These are phyloP conservation scores for Mus spicilegus DNA, from an alignment of 2,113 vertebrate genomes.

Conservation along the genomic window DNA sequence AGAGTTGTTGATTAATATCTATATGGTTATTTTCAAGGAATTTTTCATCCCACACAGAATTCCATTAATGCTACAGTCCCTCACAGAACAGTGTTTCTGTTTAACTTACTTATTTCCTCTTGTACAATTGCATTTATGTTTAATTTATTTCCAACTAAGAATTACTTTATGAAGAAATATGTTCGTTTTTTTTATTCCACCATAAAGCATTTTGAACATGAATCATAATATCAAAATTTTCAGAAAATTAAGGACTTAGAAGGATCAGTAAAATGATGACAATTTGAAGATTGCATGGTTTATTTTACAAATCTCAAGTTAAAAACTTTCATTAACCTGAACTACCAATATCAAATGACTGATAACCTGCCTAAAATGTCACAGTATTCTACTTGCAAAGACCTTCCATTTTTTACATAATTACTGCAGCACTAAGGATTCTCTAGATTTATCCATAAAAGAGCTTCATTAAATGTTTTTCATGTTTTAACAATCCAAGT, in stretches of 20 bases:
- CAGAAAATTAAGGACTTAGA: neutral
- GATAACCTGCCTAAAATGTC: neutral
- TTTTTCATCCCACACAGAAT: no score
- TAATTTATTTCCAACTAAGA: neutral
- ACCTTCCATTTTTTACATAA: neutral
- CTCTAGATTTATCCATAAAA: neutral
- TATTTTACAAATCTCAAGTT: neutral
- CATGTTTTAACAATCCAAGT: neutral
- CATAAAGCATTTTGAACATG: neutral
- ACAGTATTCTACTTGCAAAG: neutral
- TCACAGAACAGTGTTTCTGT: no score
- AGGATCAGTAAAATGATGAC: neutral
- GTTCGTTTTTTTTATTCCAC: neutral
- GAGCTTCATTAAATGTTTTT: neutral
- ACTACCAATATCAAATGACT: neutral
- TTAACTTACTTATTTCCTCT: neutral
- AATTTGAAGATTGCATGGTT: neutral
- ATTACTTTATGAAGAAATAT: neutral
- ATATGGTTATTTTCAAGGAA: neutral
- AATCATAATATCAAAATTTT: neutral
- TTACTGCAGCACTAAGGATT: neutral
- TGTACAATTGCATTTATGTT: neutral
- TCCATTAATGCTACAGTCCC: neutral
- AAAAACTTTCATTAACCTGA: neutral
- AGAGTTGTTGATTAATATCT: neutral